These are phyloP conservation scores for Aphrophora alni DNA, from an alignment of 2,888 invertebrate species.

Conservation along the genomic window DNA sequence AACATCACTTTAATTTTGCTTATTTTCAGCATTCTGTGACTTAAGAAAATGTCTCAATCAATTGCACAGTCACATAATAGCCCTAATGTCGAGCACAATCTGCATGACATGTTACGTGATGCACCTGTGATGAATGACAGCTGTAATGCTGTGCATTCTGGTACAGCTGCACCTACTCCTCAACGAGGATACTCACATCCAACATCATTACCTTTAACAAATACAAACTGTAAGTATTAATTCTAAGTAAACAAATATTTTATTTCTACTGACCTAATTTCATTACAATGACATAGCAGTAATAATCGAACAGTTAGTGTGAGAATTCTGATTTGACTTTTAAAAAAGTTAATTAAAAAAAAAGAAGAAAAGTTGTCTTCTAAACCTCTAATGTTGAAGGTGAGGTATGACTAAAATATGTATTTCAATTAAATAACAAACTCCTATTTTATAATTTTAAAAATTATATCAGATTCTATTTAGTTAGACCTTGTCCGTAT, in stretches of 20 bases:
- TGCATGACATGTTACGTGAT: conserved; percentile 87
- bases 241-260: conserved; percentile 3
- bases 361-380: no score
- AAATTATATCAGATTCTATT: no score
- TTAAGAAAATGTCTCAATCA: conserved; percentile 24
- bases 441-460: no score
- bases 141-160: conserved; percentile 75
- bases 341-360: no score
- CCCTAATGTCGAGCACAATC: conserved; percentile 67
- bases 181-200: conserved; percentile 55
- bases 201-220: conserved; percentile 71
- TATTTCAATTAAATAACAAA: no score
- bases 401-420: no score
- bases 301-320: no score
- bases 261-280: not conserved
- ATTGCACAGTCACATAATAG: conserved; percentile 48
- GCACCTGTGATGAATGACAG: conserved; percentile 79
- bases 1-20: no score
- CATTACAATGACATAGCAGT: no score
- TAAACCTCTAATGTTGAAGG: no score
- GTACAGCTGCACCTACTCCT: conserved; percentile 66
- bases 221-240: conserved; percentile 62
- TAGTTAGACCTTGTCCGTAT: no score
- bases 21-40: not conserved
- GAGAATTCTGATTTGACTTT: no score